phyloP scores from a whole-genome alignment of 1,140 invertebrate genomes.

The Plodia interpunctella region DNA sequence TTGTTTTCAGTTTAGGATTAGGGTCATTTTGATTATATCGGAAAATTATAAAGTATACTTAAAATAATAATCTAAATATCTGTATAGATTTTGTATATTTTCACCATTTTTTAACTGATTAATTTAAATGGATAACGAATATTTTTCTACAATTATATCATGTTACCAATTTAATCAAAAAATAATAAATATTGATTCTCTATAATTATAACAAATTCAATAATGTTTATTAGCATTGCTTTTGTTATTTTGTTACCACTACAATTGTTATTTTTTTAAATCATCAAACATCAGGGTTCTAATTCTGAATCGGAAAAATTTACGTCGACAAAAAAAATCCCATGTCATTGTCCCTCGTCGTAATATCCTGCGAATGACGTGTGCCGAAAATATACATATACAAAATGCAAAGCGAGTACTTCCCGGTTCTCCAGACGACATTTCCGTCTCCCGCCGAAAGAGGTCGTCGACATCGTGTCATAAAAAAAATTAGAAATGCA shows the following conservation, averaged over 20 bases:
- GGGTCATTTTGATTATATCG: not conserved
- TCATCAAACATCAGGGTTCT: no score
- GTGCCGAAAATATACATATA: constrained; percentile 24
- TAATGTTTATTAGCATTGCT: no score
- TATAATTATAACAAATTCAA: no score
- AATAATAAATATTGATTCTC: no score
- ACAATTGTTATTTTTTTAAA: no score
- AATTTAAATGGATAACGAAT: no score
- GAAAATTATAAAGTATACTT: not conserved
- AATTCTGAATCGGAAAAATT: not conserved
- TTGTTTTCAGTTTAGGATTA: constrained; percentile 10
- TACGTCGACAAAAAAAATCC: constrained; percentile 4
- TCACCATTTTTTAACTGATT: no score
- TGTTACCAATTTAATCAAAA: no score
- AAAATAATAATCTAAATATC: not conserved
- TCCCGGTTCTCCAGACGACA: constrained; percentile 34
- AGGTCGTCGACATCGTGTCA: constrained; percentile 27
- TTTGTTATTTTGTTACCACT: no score
- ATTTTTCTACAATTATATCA: no score
- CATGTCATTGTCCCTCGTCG: constrained; percentile 12
- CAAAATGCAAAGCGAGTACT: constrained; percentile 36
- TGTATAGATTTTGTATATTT: no score
- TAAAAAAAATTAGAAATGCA: constrained; percentile 28
- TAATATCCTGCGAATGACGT: constrained; percentile 35
- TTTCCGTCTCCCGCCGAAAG: constrained; percentile 25